Evolutionary conservation across 2,888 invertebrate genomes (phyloP).

Genomic region (Coenonympha arcania): DNA sequence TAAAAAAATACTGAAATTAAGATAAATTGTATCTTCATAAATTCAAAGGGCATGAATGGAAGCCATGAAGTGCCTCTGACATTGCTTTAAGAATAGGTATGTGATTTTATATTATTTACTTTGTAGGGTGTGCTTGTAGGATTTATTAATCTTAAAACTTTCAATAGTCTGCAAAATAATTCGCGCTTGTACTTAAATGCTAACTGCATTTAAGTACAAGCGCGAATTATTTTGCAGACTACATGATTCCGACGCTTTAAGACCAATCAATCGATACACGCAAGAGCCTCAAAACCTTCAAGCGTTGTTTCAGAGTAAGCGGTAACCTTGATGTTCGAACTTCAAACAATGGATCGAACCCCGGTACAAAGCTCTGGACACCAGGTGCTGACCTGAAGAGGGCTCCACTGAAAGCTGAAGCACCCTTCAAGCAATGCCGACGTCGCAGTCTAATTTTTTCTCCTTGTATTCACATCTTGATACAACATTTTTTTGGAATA

Average conservation of each 20-base stretch:
- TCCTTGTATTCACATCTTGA: conserved; percentile 23
- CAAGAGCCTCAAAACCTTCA: conserved; percentile 3
- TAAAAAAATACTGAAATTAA: too few species aligned
- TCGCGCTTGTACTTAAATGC: too few species aligned
- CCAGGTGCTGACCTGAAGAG: conserved; percentile 44
- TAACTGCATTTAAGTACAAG: too few species aligned
- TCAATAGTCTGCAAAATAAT: too few species aligned
- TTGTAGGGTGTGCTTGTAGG: too few species aligned
- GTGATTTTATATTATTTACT: too few species aligned
- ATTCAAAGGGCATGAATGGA: too few species aligned
- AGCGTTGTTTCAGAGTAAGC: conserved; percentile 20
- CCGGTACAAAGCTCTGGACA: conserved; percentile 46
- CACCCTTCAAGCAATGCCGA: conserved; percentile 42
- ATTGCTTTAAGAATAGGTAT: too few species aligned
- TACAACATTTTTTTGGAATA: conserved; percentile 13
- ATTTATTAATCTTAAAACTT: too few species aligned
- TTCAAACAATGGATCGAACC: conserved; percentile 46
- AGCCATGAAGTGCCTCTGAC: too few species aligned
- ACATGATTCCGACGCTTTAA: not conserved
- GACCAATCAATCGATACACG: not conserved
- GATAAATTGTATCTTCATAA: too few species aligned
- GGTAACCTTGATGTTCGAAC: conserved; percentile 36
- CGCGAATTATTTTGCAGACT: too few species aligned
- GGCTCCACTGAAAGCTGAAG: conserved; percentile 40
- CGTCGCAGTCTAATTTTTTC: conserved; percentile 43